phyloP scores from a whole-genome alignment of 1,140 invertebrate genomes.

The Rhyzopertha dominica region DNA sequence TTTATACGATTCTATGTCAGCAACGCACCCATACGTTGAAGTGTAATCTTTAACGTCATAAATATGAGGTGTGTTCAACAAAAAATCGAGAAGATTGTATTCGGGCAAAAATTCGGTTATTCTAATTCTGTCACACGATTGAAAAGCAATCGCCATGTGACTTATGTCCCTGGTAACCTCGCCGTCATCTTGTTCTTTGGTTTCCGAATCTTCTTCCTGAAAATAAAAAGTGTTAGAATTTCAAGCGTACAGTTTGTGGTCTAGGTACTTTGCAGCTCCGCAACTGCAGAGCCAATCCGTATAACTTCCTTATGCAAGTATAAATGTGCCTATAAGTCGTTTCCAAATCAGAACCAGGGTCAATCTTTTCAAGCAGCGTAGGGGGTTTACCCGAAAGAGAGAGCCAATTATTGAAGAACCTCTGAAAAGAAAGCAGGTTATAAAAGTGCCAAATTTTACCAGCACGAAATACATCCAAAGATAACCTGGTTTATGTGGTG shows the following conservation, averaged over 20 bases:
- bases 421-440: slow-evolving; percentile 5
- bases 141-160: not conserved
- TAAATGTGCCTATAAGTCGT: slow-evolving; percentile 6
- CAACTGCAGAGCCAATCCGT: slow-evolving; percentile 1
- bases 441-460: not conserved
- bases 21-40: slow-evolving; percentile 10
- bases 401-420: slow-evolving; percentile 13
- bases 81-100: slow-evolving; percentile 14
- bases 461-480: not conserved
- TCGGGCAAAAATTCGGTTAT: slow-evolving; percentile 12
- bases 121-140: not conserved
- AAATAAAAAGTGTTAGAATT: not conserved
- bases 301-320: slow-evolving; percentile 15
- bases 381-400: slow-evolving; percentile 11
- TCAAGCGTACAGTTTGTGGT: not conserved
- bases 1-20: slow-evolving; percentile 7
- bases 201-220: not conserved
- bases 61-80: slow-evolving; percentile 6
- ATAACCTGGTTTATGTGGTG: slow-evolving; percentile 13
- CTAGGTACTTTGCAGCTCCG: not conserved
- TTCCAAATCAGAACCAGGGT: slow-evolving; percentile 4
- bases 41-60: slow-evolving; percentile 10
- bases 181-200: not conserved
- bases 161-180: not conserved
- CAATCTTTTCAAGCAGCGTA: slow-evolving; percentile 10